These are phyloP conservation scores for Cydia amplana DNA, from an alignment of 1,140 invertebrate species.

Conservation along the genomic window DNA sequence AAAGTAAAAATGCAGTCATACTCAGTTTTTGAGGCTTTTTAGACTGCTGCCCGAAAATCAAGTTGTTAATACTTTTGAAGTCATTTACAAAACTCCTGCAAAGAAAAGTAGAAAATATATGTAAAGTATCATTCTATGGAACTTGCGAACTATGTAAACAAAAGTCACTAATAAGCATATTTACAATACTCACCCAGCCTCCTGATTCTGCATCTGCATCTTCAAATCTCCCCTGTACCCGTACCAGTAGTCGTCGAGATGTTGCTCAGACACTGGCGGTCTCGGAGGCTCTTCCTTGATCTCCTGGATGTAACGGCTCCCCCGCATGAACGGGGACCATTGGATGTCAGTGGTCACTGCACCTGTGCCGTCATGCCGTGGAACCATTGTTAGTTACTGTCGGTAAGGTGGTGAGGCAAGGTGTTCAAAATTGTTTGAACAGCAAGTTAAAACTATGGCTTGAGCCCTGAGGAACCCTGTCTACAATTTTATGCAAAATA, in stretches of 20 bases:
- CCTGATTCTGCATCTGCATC: background rate
- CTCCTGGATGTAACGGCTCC: slow-evolving; percentile 64
- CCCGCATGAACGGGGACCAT: slow-evolving; percentile 55
- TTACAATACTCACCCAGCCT: background rate
- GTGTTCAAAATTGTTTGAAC: no score
- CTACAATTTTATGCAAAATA: no score
- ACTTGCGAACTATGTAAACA: no score
- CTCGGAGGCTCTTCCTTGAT: slow-evolving; percentile 45
- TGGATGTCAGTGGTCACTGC: slow-evolving; percentile 54
- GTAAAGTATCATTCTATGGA: no score
- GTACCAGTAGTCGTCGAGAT: slow-evolving; percentile 49
- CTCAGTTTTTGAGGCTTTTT: slow-evolving; percentile 38
- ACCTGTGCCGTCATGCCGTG: slow-evolving; percentile 11
- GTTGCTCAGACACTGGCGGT: slow-evolving; percentile 22
- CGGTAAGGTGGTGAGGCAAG: no score
- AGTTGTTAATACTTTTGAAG: slow-evolving; percentile 54
- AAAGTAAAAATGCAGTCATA: slow-evolving; percentile 34
- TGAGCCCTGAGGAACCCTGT: no score
- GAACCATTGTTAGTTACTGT: background rate
- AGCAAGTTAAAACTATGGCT: no score
- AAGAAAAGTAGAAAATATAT: slow-evolving; percentile 35
- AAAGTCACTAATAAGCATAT: no score
- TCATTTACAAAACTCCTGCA: slow-evolving; percentile 51
- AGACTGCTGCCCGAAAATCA: slow-evolving; percentile 58
- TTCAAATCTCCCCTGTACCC: slow-evolving; percentile 44